Percentiles rank a stretch among this genome's conserved stretches.
Evolutionary conservation across 2,113 vertebrate species (phyloP).

Genomic region (Rissa tridactyla): DNA sequence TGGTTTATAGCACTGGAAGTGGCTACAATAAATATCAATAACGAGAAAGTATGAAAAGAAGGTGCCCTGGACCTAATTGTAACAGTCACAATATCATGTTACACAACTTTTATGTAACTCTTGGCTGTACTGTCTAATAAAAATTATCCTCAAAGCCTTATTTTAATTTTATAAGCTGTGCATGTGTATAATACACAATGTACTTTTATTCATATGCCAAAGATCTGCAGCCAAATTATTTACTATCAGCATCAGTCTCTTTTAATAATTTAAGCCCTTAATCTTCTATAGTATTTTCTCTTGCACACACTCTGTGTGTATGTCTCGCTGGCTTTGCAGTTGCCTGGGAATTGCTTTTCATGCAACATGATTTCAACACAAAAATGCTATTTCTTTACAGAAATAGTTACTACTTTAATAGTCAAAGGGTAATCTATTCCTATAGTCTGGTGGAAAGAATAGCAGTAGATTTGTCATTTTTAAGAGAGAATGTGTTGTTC

Average conservation of each 20-base stretch:
- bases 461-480: background rate
- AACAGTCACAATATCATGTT: background rate
- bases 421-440: background rate
- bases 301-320: background rate
- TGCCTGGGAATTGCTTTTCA: background rate
- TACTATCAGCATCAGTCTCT: background rate
- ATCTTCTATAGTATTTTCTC: slow-evolving; percentile 38
- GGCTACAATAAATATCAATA: background rate
- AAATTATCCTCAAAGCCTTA: slow-evolving; percentile 5
- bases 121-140: background rate
- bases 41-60: background rate
- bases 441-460: background rate
- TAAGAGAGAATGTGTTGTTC: background rate
- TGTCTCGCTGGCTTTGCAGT: background rate
- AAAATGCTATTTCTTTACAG: background rate
- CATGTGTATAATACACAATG: background rate
- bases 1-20: background rate
- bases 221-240: slow-evolving; percentile 30
- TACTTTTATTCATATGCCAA: slow-evolving; percentile 19
- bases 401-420: background rate
- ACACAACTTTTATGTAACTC: slow-evolving; percentile 24
- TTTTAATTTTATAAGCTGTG: slow-evolving; percentile 31
- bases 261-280: slow-evolving; percentile 62
- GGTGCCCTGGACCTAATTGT: background rate
- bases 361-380: background rate